These are phyloP conservation scores for Danionella dracula DNA, from an alignment of 2,797 vertebrate genomes.

Conservation along the genomic window DNA sequence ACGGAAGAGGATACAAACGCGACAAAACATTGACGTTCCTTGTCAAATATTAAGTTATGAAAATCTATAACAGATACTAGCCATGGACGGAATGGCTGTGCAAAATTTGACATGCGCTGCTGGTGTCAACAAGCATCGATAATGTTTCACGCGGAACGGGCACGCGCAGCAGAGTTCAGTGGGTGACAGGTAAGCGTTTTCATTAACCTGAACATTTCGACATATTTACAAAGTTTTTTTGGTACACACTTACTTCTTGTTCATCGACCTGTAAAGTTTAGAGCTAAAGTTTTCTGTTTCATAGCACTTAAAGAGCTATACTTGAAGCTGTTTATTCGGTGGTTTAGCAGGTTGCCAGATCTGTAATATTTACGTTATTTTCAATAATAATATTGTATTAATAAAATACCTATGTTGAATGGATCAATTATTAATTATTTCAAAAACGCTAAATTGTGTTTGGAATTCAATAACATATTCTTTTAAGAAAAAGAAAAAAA, in stretches of 20 bases:
- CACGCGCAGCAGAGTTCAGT: background rate
- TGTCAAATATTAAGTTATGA: background rate
- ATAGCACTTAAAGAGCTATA: slow-evolving; percentile 4
- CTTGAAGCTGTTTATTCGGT: background rate
- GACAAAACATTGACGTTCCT: background rate
- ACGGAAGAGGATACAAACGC: slow-evolving; percentile 21
- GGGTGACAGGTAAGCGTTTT: slow-evolving; percentile 7
- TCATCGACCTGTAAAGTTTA: background rate
- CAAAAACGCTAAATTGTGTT: too few relatives aligned
- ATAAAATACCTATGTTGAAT: too few relatives aligned
- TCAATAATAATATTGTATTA: background rate
- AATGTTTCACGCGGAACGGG: background rate
- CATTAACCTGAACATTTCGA: background rate
- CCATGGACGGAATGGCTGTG: background rate
- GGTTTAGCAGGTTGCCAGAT: slow-evolving; percentile 4
- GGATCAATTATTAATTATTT: too few relatives aligned
- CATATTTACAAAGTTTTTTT: background rate
- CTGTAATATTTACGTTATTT: too few relatives aligned
- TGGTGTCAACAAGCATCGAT: background rate
- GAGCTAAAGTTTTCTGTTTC: background rate
- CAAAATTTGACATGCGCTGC: background rate
- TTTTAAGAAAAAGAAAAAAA: too few relatives aligned
- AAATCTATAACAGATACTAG: background rate
- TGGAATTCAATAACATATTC: too few relatives aligned
- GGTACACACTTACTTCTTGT: background rate